Percentiles rank a stretch among this genome's conserved stretches.
phyloP scores from a whole-genome alignment of 2,113 vertebrate species.

The Pteronura brasiliensis region DNA sequence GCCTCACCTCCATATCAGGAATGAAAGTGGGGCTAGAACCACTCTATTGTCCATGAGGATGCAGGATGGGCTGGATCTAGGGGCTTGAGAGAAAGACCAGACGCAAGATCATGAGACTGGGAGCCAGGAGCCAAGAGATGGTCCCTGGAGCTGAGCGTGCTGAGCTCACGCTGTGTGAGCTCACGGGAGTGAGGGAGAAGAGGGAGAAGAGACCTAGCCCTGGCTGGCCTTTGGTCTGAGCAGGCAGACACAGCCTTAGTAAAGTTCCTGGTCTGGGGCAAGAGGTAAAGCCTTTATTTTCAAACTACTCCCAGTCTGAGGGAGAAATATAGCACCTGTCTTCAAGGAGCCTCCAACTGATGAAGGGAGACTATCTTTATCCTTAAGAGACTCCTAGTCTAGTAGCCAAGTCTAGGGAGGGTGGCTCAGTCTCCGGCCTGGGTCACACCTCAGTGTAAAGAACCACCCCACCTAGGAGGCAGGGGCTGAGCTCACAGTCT shows the following conservation, averaged over 20 bases:
- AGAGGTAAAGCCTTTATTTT: neutral
- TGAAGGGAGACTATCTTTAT: neutral
- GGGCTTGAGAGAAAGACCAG: neutral
- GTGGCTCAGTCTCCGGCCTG: neutral
- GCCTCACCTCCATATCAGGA: neutral
- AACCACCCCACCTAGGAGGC: neutral
- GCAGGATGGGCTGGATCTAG: neutral
- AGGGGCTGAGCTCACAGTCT: neutral
- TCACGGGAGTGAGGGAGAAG: neutral
- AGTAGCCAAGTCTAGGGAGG: neutral
- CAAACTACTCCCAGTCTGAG: neutral
- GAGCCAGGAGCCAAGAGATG: neutral
- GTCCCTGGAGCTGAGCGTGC: neutral
- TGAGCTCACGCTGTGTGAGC: neutral
- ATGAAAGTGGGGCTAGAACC: neutral
- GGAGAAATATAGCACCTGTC: neutral
- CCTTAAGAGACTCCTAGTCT: neutral
- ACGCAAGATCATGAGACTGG: too few relatives aligned
- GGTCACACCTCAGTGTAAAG: neutral
- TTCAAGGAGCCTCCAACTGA: neutral
- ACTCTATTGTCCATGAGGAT: neutral
- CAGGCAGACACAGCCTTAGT: neutral
- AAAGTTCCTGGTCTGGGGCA: too few relatives aligned
- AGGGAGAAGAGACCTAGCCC: neutral
- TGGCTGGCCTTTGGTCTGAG: neutral